Evolutionary conservation across 2,113 vertebrate species (phyloP), one percentile per base, ranked within the genome.

Genomic region (Channa maculata): DNA sequence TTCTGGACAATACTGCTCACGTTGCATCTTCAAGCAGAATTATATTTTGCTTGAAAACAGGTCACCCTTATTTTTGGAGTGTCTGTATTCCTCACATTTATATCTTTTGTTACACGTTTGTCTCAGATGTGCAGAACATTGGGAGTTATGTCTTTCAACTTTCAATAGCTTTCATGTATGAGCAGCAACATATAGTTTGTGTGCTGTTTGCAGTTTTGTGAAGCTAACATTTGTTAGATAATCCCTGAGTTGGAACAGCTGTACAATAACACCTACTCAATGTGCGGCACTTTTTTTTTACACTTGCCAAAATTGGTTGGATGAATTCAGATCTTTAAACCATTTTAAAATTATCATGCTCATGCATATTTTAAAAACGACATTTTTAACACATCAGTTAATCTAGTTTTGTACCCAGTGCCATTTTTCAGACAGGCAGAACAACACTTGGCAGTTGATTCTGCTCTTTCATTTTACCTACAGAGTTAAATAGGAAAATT

Each of bases 401-500:
- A 59, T 71, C 3, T 59, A 14, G 1, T 69, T 77, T 67, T 54
- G 14, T 58, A 58, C 51, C 39, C 62, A 10, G 34, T 50, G 37
- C 6, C 41, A 15, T 76, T 53, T 79, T 64, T 64, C 52, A 65
- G 36, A 44, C 46, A 65, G 36, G 5, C 62, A 71, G 54, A 72
- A 55, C 48, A 80, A 75, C 15, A 63, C 39, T 43, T 68, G 54
- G 61, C 51, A 65, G 53, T 46, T 59, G 46, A 76, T 65, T 36
- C 9, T 46, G 39, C 52, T 70, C 13, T 50, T 14, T 71, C n/a
- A 65, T 81, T 86, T 82, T 46, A 64, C 74, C 49, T 45, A 70
- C 60, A 55, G 61, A 77, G 67, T 64, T 65, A 65, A 80, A 83
- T 34, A 41, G 55, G 52, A 57, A 82, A 88, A 84, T 72, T 48